Base-by-base conservation (phyloP, 2,888 invertebrate genomes). In the Tachina lurida region DNA sequence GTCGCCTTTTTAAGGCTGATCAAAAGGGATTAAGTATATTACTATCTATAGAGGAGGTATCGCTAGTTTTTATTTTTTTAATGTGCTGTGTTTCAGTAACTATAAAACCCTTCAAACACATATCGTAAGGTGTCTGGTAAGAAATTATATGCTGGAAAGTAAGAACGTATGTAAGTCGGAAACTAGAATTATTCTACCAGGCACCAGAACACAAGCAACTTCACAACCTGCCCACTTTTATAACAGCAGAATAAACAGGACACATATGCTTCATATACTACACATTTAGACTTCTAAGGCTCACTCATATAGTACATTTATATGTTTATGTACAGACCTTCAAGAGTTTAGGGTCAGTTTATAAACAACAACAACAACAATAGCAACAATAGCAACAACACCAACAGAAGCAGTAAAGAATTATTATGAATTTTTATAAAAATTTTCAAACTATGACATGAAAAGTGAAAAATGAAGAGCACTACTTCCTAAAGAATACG, bases 211-310 rank as follows among this genome's bases (percentile, higher is more conserved):
- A 31, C 7, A 31, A 31, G 10, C 1, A 15, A 58, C 41, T 47
- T 67, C 15, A 39, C 13, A 49, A 43, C 0, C 39, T 54, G 22
- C 15, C 63, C 22, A 17, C 47, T 13, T 47, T 19, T 0, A 9
- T 19, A 43, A n/a, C 3, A 65, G 2, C 47, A 15, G 4, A 80
- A 52, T 45, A 67, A 71, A 76, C 81, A 68, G 80, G 49, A 68
- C 89, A 89, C 88, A 88, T 88, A 87, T 85, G 71, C 73, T 78
- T 74, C 87, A 88, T 67, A 76, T n/a, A 31, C 7, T 31, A 80
- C 13, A 77, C 62, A 54, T 22, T 31, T 31, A 7, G 31, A 31
- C 31, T 31, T 31, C 31, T 31, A 7, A 49, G 1, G 63, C n/a
- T 17, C 17, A 75, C 41, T 52, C 45, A 49, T 10, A 43, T 13